phyloP scores from a whole-genome alignment of 2,888 invertebrate species.

The Rhagonycha lutea region DNA sequence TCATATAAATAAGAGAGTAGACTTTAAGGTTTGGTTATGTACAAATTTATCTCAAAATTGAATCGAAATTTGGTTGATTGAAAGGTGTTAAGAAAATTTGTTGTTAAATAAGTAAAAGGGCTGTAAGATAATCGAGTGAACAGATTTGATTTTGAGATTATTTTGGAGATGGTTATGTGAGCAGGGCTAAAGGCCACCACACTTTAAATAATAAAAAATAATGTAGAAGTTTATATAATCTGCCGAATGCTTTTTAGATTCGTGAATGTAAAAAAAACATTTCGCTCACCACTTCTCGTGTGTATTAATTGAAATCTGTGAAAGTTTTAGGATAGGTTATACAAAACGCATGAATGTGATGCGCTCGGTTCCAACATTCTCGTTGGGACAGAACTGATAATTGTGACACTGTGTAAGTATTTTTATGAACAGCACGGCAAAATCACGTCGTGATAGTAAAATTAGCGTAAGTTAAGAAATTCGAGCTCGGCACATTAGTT shows the following conservation, averaged over 20 bases:
- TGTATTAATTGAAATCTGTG: conserved; percentile 18
- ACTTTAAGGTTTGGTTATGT: conserved; percentile 20
- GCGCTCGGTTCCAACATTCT: conserved; percentile 38
- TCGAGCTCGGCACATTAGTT: background rate
- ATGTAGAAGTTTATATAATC: conserved; percentile 19
- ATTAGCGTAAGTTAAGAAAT: conserved; percentile 8
- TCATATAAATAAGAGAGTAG: conserved; percentile 14
- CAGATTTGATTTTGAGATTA: background rate
- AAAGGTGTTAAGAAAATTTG: background rate
- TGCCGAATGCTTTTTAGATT: conserved; percentile 27
- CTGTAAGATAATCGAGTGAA: background rate
- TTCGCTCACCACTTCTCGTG: conserved; percentile 15
- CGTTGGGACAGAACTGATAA: conserved; percentile 46
- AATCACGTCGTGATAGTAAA: conserved; percentile 16
- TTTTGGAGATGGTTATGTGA: conserved; percentile 7
- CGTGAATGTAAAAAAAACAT: conserved; percentile 19
- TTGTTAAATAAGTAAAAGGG: background rate
- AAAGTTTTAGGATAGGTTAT: conserved; percentile 36
- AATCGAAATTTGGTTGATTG: background rate
- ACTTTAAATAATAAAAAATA: conserved; percentile 14
- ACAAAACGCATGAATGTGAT: conserved; percentile 36
- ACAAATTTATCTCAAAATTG: background rate
- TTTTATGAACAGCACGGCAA: conserved; percentile 22
- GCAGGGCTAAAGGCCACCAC: conserved; percentile 7
- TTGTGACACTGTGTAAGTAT: conserved; percentile 33